phyloP scores from a whole-genome alignment of 2,113 vertebrate species.

The Tragelaphus buxtoni region DNA sequence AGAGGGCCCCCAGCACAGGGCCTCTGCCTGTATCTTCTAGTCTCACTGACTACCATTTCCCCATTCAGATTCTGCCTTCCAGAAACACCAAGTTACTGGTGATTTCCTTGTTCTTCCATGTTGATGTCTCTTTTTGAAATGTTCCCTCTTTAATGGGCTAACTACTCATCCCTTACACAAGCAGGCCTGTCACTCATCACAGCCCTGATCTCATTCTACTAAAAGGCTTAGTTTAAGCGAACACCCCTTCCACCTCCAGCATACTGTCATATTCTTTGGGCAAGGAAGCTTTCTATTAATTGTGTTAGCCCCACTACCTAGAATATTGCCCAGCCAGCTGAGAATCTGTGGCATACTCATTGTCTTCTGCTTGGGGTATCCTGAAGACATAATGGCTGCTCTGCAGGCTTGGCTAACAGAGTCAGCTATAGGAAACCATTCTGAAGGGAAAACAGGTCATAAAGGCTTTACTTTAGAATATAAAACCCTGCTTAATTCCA shows the following conservation, averaged over 20 bases:
- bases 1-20: background rate
- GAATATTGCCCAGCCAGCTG: background rate
- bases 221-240: background rate
- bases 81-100: background rate
- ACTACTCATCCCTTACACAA: background rate
- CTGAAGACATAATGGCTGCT: background rate
- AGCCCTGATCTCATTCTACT: background rate
- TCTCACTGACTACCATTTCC: background rate
- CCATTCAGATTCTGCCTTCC: background rate
- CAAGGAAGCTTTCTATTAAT: background rate
- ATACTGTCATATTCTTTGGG: background rate
- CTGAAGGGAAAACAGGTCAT: background rate
- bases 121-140: background rate
- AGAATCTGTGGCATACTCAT: background rate
- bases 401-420: background rate
- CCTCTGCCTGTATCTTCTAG: background rate
- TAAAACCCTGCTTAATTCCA: background rate
- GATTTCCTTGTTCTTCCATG: background rate
- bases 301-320: background rate
- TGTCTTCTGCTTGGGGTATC: background rate
- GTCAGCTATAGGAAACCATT: background rate
- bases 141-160: background rate
- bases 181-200: background rate
- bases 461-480: background rate
- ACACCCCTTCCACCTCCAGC: background rate